Conservation (phyloP, 2,888 invertebrate species). For the Drosophila atroscutellata region DNA sequence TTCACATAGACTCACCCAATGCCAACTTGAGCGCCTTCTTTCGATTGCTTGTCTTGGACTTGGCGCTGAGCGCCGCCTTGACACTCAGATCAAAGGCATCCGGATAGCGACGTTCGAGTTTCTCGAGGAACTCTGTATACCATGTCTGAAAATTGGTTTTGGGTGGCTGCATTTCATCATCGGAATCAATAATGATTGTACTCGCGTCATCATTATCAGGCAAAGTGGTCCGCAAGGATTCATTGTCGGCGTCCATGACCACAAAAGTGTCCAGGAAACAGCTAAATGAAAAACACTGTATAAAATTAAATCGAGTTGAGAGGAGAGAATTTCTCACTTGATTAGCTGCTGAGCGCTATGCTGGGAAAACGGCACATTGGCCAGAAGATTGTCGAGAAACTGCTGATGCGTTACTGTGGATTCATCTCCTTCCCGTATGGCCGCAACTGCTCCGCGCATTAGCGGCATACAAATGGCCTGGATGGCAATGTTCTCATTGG, state of each 20-base stretch:
- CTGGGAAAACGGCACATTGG: constrained; percentile 87
- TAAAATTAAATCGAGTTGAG: background rate
- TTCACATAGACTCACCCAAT: constrained; percentile 66
- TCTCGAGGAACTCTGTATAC: constrained; percentile 87
- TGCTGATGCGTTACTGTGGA: constrained; percentile 85
- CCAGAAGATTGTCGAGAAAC: constrained; percentile 87
- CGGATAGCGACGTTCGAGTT: constrained; percentile 90
- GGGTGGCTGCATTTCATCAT: constrained; percentile 64
- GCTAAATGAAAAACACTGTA: constrained; percentile 81
- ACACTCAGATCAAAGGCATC: constrained; percentile 89
- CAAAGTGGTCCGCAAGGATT: background rate
- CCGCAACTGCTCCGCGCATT: constrained; percentile 86
- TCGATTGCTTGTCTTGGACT: constrained; percentile 61
- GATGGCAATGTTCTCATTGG: constrained; percentile 86
- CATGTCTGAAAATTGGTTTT: constrained; percentile 84
- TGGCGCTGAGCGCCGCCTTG: constrained; percentile 86
- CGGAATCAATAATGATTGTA: constrained; percentile 82
- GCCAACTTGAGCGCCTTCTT: constrained; percentile 84
- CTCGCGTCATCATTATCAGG: constrained; percentile 72
- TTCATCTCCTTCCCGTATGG: constrained; percentile 86
- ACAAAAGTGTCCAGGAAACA: constrained; percentile 85
- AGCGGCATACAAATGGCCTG: constrained; percentile 87
- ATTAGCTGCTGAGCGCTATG: constrained; percentile 87
- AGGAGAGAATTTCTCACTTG: constrained; percentile 85
- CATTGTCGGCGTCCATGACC: constrained; percentile 3